Percentiles rank a stretch among this genome's conserved stretches.
Evolutionary conservation across 2,797 vertebrate species (phyloP).

Genomic region (Corythornis leucogaster): DNA sequence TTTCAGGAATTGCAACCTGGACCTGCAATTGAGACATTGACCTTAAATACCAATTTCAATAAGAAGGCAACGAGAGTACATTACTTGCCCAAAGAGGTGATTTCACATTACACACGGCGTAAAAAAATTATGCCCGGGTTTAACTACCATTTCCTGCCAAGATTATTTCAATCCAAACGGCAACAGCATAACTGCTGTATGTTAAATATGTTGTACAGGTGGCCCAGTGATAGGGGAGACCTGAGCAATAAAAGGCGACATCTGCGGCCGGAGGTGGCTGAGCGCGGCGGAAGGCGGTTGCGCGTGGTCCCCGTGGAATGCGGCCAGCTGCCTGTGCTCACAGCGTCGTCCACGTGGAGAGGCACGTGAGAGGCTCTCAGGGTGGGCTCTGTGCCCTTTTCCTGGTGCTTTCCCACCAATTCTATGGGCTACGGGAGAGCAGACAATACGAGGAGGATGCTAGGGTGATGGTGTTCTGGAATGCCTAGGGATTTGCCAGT

Average conservation of each 20-base stretch:
- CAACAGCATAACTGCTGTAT: slow-evolving; percentile 41
- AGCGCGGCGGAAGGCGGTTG: not conserved
- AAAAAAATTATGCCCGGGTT: slow-evolving; percentile 52
- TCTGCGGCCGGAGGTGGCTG: slow-evolving; percentile 66
- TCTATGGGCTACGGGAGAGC: not conserved
- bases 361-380: not conserved
- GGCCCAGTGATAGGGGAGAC: slow-evolving; percentile 70
- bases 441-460: not conserved
- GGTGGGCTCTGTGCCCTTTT: not conserved
- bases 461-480: not conserved
- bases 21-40: not conserved
- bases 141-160: slow-evolving; percentile 30
- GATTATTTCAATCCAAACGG: slow-evolving; percentile 50
- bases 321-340: slow-evolving; percentile 64
- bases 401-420: not conserved
- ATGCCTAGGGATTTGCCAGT: not conserved
- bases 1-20: not conserved
- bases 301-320: slow-evolving; percentile 51
- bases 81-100: slow-evolving; percentile 19
- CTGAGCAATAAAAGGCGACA: slow-evolving; percentile 65
- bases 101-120: not conserved
- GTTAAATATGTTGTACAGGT: slow-evolving; percentile 78
- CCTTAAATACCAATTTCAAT: not conserved
- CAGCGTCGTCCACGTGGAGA: not conserved
- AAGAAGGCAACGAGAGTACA: not conserved